Evolutionary conservation across 2,888 invertebrate species (phyloP).

Genomic region (Xanthostigma xanthostigma): DNA sequence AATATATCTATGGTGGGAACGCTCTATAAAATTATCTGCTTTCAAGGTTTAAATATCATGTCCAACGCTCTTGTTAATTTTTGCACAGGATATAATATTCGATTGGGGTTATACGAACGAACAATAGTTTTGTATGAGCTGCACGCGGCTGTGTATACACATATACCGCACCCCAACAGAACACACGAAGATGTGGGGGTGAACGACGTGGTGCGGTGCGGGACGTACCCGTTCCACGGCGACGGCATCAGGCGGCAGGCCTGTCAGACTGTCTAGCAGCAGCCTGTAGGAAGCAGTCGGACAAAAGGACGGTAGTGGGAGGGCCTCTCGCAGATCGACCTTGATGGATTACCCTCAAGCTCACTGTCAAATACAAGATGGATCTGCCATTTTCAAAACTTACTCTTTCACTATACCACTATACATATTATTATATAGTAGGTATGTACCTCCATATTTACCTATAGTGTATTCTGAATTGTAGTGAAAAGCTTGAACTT

Average conservation of each 20-base stretch:
- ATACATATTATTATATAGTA: too few relatives aligned
- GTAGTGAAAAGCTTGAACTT: too few relatives aligned
- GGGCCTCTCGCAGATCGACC: conserved; percentile 11
- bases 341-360: conserved; percentile 30
- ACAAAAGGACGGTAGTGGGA: background rate
- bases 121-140: too few relatives aligned
- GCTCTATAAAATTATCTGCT: too few relatives aligned
- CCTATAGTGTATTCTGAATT: background rate
- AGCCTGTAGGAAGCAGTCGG: background rate
- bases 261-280: too few relatives aligned
- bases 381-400: conserved; percentile 31
- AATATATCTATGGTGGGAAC: too few relatives aligned
- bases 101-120: too few relatives aligned
- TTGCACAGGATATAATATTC: too few relatives aligned
- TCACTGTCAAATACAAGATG: conserved; percentile 34
- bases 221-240: conserved; percentile 12
- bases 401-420: conserved; percentile 21
- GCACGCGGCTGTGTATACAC: too few relatives aligned
- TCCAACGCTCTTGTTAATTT: too few relatives aligned
- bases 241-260: conserved; percentile 13
- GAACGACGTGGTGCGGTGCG: conserved; percentile 14
- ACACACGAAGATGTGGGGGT: conserved; percentile 10
- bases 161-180: too few relatives aligned
- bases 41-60: too few relatives aligned
- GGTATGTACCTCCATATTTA: background rate